Percentiles rank a stretch among this genome's conserved stretches.
Evolutionary conservation across 2,113 vertebrate genomes (phyloP).

Genomic region (Lipotes vexillifer): DNA sequence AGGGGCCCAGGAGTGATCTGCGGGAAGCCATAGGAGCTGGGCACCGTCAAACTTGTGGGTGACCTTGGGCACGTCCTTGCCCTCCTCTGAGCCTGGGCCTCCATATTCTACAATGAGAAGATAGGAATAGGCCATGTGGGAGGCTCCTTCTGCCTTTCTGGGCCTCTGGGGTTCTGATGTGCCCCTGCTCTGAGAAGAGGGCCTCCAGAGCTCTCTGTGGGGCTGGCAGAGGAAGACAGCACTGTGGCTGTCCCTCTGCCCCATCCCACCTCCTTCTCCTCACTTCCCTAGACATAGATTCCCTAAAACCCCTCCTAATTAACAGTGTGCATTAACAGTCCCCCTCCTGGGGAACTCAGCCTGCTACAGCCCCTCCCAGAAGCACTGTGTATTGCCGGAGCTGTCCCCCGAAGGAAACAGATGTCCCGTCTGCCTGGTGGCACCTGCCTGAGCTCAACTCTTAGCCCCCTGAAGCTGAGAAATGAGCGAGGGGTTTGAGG

Average conservation of each 20-base stretch:
- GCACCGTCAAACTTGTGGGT: background rate
- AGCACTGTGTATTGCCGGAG: background rate
- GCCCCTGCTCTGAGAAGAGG: background rate
- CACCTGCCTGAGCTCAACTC: background rate
- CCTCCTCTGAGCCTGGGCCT: background rate
- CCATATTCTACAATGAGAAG: background rate
- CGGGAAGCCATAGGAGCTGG: background rate
- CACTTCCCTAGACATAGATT: background rate
- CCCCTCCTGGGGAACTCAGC: background rate
- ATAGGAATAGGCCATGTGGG: fast-evolving
- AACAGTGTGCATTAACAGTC: background rate
- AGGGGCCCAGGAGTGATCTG: background rate
- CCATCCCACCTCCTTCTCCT: background rate
- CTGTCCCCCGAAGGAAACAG: background rate
- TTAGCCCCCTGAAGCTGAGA: background rate
- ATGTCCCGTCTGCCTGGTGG: background rate
- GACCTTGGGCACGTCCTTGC: background rate
- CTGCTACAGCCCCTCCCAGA: background rate
- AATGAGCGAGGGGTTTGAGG: background rate
- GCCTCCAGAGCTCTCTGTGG: background rate
- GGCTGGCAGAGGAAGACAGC: background rate
- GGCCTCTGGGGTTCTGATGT: background rate
- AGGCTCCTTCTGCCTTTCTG: background rate
- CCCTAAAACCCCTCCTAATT: background rate
- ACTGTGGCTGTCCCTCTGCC: background rate